Conservation (phyloP, 2,797 vertebrate genomes). For the Petrocephalus sullivani region DNA sequence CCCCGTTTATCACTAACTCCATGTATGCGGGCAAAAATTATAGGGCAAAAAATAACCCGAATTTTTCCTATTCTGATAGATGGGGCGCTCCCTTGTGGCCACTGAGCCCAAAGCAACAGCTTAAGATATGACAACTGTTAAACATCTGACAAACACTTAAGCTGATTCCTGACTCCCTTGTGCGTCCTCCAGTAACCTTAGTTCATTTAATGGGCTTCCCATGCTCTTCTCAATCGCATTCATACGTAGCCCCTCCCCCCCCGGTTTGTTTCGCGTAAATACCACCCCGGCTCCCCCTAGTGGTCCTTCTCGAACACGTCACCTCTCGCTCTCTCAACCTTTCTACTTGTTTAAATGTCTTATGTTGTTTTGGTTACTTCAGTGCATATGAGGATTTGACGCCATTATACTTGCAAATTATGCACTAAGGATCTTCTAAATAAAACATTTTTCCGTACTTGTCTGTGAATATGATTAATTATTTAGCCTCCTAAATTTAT, state of each 20-base stretch:
- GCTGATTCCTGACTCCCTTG: neutral
- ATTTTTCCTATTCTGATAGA: neutral
- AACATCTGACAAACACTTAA: neutral
- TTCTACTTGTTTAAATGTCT: neutral
- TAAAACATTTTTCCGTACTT: constrained; percentile 50
- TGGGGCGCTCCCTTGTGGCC: neutral
- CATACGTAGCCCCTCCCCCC: neutral
- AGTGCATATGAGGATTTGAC: constrained; percentile 2
- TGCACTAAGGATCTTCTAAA: constrained; percentile 32
- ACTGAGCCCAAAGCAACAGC: neutral
- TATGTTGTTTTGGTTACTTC: neutral
- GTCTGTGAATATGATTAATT: neutral
- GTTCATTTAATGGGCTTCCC: neutral
- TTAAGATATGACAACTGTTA: neutral
- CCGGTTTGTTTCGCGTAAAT: neutral
- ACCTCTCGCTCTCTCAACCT: neutral
- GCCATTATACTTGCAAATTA: constrained; percentile 8
- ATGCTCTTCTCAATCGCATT: neutral
- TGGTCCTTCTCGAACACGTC: neutral
- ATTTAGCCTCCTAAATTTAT: neutral
- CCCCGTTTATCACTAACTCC: neutral
- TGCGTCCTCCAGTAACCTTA: neutral
- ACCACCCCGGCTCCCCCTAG: neutral
- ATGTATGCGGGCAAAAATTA: neutral
- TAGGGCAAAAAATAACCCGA: neutral